phyloP scores from a whole-genome alignment of 2,888 invertebrate genomes.

The Conistra vaccinii region DNA sequence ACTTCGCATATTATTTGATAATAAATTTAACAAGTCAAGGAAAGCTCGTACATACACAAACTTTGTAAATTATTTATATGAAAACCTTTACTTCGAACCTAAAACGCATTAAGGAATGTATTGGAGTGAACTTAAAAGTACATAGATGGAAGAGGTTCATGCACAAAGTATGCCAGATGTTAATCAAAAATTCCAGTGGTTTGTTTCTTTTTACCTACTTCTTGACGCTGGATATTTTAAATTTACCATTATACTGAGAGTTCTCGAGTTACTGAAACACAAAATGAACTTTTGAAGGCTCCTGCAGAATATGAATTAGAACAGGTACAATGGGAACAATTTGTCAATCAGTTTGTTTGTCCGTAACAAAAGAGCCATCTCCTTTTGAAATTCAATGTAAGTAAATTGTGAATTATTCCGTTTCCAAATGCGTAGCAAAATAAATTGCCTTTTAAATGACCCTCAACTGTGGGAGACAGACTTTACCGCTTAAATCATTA shows the following conservation, averaged over 20 bases:
- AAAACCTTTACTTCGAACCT: not conserved
- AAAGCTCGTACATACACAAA: not conserved
- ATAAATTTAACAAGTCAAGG: too few species aligned
- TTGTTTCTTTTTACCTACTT: too few species aligned
- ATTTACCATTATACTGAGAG: too few species aligned
- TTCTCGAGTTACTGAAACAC: not conserved
- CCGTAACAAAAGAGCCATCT: not conserved
- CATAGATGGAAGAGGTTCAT: not conserved
- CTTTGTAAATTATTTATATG: too few species aligned
- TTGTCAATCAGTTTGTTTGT: conserved; percentile 7
- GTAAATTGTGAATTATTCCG: not conserved
- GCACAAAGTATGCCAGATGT: not conserved
- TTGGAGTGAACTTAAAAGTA: too few species aligned
- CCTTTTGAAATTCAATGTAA: not conserved
- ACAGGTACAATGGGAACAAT: conserved; percentile 1
- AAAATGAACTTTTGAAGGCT: conserved; percentile 2
- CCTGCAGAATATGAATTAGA: conserved; percentile 11
- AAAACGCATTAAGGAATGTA: not conserved
- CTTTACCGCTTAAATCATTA: not conserved
- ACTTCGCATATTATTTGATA: not conserved
- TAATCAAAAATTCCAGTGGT: not conserved
- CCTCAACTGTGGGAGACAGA: not conserved
- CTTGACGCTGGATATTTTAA: too few species aligned
- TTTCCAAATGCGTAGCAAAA: not conserved
- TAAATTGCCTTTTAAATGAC: not conserved